These are phyloP conservation scores for Callospermophilus lateralis DNA, from an alignment of 2,113 vertebrate genomes.

Conservation along the genomic window DNA sequence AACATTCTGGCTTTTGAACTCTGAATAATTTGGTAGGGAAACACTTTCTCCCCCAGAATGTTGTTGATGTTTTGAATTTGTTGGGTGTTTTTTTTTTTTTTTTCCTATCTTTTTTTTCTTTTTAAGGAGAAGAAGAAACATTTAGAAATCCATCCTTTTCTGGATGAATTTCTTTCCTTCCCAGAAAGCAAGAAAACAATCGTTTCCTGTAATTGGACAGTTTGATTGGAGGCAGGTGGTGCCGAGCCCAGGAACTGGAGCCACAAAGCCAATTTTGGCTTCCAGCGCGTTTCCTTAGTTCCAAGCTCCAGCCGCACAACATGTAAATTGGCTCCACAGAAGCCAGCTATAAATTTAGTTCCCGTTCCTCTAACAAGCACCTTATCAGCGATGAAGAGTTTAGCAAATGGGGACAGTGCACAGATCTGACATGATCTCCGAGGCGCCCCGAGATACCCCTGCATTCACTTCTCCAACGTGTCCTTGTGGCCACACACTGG, in stretches of 20 bases:
- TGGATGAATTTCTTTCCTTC: slow-evolving; percentile 87
- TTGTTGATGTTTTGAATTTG: slow-evolving; percentile 31
- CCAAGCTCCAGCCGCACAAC: slow-evolving; percentile 82
- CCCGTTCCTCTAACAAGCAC: slow-evolving; percentile 80
- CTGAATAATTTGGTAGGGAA: not conserved
- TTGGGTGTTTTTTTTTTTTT: not conserved
- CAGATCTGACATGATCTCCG: not conserved
- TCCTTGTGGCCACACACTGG: not conserved
- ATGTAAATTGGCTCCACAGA: slow-evolving; percentile 83
- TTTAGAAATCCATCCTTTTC: slow-evolving; percentile 84
- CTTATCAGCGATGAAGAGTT: slow-evolving; percentile 72
- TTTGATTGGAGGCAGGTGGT: slow-evolving; percentile 91
- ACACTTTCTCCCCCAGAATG: not conserved
- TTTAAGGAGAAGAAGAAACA: slow-evolving; percentile 63
- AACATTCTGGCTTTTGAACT: slow-evolving; percentile 49
- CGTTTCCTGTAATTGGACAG: slow-evolving; percentile 90
- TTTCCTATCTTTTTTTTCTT: not conserved
- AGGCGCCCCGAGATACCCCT: not conserved
- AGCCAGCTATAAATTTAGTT: slow-evolving; percentile 82
- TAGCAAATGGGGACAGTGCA: slow-evolving; percentile 28
- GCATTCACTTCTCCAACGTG: not conserved
- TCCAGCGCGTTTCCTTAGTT: slow-evolving; percentile 82
- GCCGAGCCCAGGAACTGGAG: slow-evolving; percentile 82
- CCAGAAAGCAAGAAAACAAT: slow-evolving; percentile 89
- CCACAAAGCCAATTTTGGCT: slow-evolving; percentile 86